These are phyloP conservation scores for Melipona quadrifasciata DNA, from an alignment of 1,140 invertebrate species.

Conservation along the genomic window DNA sequence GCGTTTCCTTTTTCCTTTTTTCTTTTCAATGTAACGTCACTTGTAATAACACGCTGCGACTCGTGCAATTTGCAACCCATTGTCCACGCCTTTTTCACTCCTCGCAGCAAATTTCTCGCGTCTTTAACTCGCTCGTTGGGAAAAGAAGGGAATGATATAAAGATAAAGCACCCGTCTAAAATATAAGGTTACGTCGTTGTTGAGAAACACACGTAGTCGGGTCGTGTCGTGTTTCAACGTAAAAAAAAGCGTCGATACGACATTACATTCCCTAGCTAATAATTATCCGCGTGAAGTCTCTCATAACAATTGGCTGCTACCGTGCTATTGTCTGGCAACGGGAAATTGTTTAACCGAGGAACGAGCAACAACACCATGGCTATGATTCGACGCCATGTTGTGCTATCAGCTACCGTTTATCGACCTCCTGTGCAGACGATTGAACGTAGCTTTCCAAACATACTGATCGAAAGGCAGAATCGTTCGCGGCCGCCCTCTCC, in stretches of 20 bases:
- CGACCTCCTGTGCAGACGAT: constrained; percentile 9
- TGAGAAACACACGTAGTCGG: not conserved
- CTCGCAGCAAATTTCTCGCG: constrained; percentile 25
- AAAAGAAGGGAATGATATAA: not conserved
- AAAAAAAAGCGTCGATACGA: not conserved
- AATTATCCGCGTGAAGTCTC: constrained; percentile 22
- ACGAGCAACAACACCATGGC: not conserved
- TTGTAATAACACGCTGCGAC: not conserved
- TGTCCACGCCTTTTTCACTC: not conserved
- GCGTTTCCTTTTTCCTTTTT: not conserved
- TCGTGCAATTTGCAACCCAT: constrained; percentile 30
- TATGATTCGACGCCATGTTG: constrained; percentile 10
- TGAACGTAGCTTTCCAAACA: constrained; percentile 5
- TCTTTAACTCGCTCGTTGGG: not conserved
- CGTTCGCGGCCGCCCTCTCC: not conserved
- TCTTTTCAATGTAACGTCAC: constrained; percentile 16
- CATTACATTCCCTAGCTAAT: not conserved
- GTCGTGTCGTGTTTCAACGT: not conserved
- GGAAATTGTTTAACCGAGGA: constrained; percentile 11
- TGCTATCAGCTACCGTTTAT: constrained; percentile 10
- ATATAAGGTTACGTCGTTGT: not conserved
- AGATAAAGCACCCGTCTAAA: not conserved
- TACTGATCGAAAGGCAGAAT: not conserved
- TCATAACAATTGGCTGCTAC: not conserved
- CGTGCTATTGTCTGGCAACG: not conserved